Evolutionary conservation across 35 echinoderm and acorn worm genomes (phyloP), one percentile per base, ranked within the genome.

Genomic region (Apostichopus japonicus): DNA sequence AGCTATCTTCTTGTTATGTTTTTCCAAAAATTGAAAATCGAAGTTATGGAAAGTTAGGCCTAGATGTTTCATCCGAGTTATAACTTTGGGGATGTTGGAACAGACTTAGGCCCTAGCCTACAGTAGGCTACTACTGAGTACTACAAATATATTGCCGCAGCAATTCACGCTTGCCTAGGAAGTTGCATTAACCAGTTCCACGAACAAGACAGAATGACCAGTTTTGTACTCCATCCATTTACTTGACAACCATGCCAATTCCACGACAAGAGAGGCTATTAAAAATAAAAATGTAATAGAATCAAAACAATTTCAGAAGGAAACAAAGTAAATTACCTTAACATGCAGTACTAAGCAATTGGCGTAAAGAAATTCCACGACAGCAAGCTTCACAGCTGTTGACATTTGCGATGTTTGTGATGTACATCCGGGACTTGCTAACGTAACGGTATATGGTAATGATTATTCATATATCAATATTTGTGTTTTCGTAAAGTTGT

Each of bases 311-410:
- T 44, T 44, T 44, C 33, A 44, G 0, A 0, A 44, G 33, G 14
- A 80, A 24, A 80, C 22, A 17, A 24, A 6, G 33, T n/a, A 79
- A 24, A 23, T 79, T 23, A 44, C 77, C 77, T 44, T n/a, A 24
- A 24, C 78, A 22, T 80, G 78, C 11, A 80, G 10, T 33, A 80
- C 5, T 8, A 24, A 80, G 33, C 25, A 22, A 15, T 15, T 44
- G 24, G 24, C 8, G 78, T 44, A 13, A 80, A 80, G 6, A 24
- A 79, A 80, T 33, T 80, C 78, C 78, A 80, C 78, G 78, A 80
- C 78, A 33, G 78, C 78, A 80, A 44, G 52, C 24, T 80, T 80
- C 78, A 80, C 78, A 80, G 78, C 78, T 80, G 78, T 80, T 80
- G 78, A 80, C 78, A 80, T 80, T 80, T 80, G 24, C 24, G 15